phyloP scores from a whole-genome alignment of 1,140 invertebrate species.

The Metaphire vulgaris region DNA sequence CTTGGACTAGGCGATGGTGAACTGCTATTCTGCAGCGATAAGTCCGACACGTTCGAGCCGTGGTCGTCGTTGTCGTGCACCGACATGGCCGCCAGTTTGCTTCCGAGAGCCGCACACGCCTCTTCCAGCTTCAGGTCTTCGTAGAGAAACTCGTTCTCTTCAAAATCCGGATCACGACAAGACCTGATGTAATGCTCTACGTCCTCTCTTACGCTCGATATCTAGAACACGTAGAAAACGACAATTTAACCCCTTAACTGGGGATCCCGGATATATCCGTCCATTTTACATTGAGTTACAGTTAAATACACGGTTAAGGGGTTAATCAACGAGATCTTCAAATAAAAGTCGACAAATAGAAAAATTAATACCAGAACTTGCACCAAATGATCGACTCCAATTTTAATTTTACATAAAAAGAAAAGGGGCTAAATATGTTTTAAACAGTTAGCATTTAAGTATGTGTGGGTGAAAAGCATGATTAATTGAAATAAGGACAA shows the following conservation, averaged over 20 bases:
- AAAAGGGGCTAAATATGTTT: neutral
- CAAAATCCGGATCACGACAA: conserved; percentile 89
- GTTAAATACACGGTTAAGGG: too few species aligned
- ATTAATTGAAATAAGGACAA: too few species aligned
- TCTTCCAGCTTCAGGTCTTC: conserved; percentile 80
- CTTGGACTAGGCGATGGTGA: neutral
- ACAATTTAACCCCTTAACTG: too few species aligned
- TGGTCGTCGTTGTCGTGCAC: conserved; percentile 1
- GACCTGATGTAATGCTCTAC: conserved; percentile 96
- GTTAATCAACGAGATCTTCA: neutral
- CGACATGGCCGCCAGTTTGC: conserved; percentile 7
- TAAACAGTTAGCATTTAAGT: neutral
- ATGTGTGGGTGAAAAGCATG: neutral
- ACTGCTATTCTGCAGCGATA: neutral
- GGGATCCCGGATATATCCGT: too few species aligned
- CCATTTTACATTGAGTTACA: too few species aligned
- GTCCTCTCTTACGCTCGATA: conserved; percentile 91
- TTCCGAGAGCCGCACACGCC: conserved; percentile 40
- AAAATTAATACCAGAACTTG: neutral
- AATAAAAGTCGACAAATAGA: neutral
- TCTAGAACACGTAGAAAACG: conserved; percentile 56
- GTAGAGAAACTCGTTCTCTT: conserved; percentile 94
- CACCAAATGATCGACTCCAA: neutral
- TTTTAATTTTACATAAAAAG: neutral
- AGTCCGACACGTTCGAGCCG: neutral